Evolutionary conservation across 2,797 vertebrate species (phyloP), one percentile per base, ranked within the genome.

Genomic region (Cyprinodon diabolis): DNA sequence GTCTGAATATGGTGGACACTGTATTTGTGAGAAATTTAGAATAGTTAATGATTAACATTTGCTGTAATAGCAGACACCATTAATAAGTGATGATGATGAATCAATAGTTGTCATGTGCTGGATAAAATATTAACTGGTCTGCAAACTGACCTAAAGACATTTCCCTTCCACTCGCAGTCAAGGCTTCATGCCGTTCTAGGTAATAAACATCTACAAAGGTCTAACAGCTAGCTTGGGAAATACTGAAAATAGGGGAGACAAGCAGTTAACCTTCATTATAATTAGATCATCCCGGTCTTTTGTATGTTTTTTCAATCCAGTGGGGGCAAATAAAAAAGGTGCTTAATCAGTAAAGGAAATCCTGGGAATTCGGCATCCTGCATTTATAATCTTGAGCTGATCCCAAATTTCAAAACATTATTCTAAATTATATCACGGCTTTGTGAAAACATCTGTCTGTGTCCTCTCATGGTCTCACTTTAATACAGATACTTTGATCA

Each of bases 61-160:
- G 81, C 87, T 83, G 68, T 87, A 86, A 89, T 91, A 92, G 91
- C 89, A 92, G 91, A 84, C 87, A 74, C 75, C 91, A 94, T 94
- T 90, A 93, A 94, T 94, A 94, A 93, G 87, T 92, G 91, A 94
- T 93, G 92, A 93, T 94, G 92, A 93, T 87, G 92, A 94, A 95
- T 94, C 93, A 93, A 95, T 95, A 93, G 80, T 71, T 88, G 88
- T 94, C 89, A 93, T 94, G 84, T 72, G 77, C 85, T 88, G 80
- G 86, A 94, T 94, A 87, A 95, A 95, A 95, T 94, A 95, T 95
- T 94, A 93, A 95, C 90, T 91, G 91, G 87, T 90, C 79, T 84
- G 90, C 84, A 94, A 94, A 94, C 85, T 85, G 92, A 95, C 89
- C 91, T 89, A 88, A 85, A 84, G 82, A 91, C 86, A 88, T 87